Evolutionary conservation across 2,888 invertebrate genomes (phyloP), one percentile per base, ranked within the genome.

Genomic region (Pilophorus perplexus): DNA sequence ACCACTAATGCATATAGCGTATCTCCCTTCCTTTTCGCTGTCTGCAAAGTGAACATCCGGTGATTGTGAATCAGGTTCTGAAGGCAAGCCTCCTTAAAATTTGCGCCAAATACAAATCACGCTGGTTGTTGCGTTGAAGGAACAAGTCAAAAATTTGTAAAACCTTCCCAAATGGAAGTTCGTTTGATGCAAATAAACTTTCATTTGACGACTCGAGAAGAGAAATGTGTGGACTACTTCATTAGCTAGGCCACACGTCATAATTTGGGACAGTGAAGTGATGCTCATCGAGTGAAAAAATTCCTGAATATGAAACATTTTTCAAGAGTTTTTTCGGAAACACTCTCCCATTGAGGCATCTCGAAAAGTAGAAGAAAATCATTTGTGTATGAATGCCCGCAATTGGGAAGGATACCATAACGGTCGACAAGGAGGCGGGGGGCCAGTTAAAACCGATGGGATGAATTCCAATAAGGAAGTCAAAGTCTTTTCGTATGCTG

Each of bases 311-410:
- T 46, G 2, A 46, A 46, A 23, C 8, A 23, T 46, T 46, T 46
- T 25, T 46, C 23, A 22, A 2, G 44, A 22, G 46, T 25, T 23
- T n/a, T 14, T 25, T 25, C n/a, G 22, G 23, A 14, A 22, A n/a
- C 22, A 23, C 46, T 46, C 46, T 46, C 46, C 25, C 46, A 44
- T 44, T 44, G 3, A 18, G n/a, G 5, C 20, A 44, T 44, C 44
- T 54, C 28, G 54, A 54, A 54, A 54, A 37, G 28, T 10, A 22
- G 22, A 22, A 37, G 20, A 20, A 55, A 55, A 38, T 22, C 33
- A 55, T 55, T 55, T 55, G 55, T 55, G 55, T 55, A 55, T 55
- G 55, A 55, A 55, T 55, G 55, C 55, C 37, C 22, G 33, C 37
- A 37, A 55, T 38, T 55, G 33, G 55, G 52, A 37, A n/a, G 38